A percentile compares a stretch with the other conserved stretches of the same genome.
phyloP scores from a whole-genome alignment of 2,797 vertebrate genomes.

The Gymnopithys bicolor region DNA sequence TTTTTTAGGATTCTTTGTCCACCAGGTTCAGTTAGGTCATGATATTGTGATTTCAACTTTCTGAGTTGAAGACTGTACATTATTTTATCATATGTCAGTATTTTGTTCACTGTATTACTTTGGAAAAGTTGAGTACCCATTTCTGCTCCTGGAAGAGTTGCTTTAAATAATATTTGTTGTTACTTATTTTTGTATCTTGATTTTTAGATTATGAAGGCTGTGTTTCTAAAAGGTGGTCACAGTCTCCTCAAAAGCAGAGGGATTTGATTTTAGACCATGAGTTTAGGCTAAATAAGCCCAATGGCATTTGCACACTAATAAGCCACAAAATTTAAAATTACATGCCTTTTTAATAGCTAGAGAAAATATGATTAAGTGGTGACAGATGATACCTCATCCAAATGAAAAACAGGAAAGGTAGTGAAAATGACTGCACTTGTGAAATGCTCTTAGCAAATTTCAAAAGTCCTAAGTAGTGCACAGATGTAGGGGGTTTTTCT shows the following conservation, averaged over 20 bases:
- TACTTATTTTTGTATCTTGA: neutral
- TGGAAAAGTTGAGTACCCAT: neutral
- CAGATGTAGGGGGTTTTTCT: neutral
- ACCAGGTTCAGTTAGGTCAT: neutral
- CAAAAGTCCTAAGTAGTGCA: neutral
- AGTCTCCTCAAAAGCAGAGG: neutral
- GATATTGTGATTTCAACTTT: neutral
- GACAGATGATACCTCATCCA: slow-evolving; percentile 23
- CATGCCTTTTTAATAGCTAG: slow-evolving; percentile 46
- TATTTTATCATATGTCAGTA: neutral
- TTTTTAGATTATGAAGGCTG: neutral
- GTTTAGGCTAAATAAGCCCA: neutral
- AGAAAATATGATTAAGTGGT: neutral
- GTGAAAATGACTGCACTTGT: neutral
- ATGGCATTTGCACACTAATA: slow-evolving; percentile 13
- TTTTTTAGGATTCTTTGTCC: neutral
- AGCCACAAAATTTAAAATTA: slow-evolving; percentile 61
- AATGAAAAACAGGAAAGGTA: neutral
- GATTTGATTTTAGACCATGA: slow-evolving; percentile 1
- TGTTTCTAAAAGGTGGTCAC: neutral
- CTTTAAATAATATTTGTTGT: neutral
- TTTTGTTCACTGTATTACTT: neutral
- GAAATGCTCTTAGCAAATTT: neutral
- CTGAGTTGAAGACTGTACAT: neutral
- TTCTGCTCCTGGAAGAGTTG: neutral